Conservation (phyloP, 2,888 invertebrate genomes). For the Plemyria rubiginata region DNA sequence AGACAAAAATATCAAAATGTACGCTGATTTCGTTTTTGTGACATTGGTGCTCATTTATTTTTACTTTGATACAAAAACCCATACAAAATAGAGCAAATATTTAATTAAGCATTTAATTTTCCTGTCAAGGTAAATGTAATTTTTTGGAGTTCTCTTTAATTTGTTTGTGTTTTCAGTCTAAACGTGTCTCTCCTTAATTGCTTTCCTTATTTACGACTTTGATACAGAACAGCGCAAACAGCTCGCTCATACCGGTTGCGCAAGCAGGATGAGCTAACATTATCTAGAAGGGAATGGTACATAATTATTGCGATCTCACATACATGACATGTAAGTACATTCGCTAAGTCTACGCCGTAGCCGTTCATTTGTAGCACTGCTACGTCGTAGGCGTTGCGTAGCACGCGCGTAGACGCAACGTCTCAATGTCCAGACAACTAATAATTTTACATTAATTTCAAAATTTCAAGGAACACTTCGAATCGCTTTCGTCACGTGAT, state of each 20-base stretch:
- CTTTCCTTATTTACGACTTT: constrained; percentile 41
- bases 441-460: no score
- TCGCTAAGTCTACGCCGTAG: no score
- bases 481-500: no score
- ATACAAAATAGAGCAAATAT: constrained; percentile 21
- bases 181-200: constrained; percentile 44
- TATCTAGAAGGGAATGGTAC: no score
- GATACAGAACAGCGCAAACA: constrained; percentile 10
- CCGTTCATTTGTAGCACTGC: neutral
- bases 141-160: constrained; percentile 33
- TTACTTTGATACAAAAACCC: neutral
- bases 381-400: constrained; percentile 1
- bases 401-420: neutral
- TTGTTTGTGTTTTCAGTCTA: constrained; percentile 38
- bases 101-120: constrained; percentile 32
- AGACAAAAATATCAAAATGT: no score
- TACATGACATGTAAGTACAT: no score
- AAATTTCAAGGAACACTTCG: no score
- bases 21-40: no score
- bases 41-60: no score
- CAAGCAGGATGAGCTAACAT: no score
- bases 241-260: neutral
- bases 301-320: no score
- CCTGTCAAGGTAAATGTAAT: constrained; percentile 27
- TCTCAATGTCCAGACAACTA: no score